phyloP scores from a whole-genome alignment of 2,113 vertebrate genomes.

The Coptodon rendalli region DNA sequence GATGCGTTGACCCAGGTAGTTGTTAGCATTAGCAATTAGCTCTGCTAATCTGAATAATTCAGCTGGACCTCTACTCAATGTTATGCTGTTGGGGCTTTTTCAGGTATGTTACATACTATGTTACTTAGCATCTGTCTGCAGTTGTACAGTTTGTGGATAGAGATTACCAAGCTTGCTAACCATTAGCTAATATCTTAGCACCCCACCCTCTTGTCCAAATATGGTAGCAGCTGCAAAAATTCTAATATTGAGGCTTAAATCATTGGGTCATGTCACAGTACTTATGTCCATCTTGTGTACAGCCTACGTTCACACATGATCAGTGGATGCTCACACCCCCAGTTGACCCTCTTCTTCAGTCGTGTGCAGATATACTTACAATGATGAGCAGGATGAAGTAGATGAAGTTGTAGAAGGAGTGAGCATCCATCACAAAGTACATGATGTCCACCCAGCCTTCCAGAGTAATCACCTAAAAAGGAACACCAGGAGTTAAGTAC shows the following conservation, averaged over 20 bases:
- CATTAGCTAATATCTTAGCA: background rate
- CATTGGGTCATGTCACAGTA: background rate
- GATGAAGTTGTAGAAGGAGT: slow-evolving; percentile 99
- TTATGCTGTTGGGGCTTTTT: background rate
- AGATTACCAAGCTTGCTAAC: background rate
- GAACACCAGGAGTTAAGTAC: background rate
- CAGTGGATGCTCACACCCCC: background rate
- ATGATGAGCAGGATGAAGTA: slow-evolving; percentile 99
- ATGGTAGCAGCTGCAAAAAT: background rate
- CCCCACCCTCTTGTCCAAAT: background rate
- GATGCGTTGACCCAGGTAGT: background rate
- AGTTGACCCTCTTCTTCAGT: background rate
- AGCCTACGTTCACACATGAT: background rate
- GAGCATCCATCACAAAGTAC: slow-evolving; percentile 99
- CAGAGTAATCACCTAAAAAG: slow-evolving; percentile 89
- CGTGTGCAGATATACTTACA: slow-evolving; percentile 74
- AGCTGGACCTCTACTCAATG: background rate
- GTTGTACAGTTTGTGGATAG: background rate
- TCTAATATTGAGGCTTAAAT: background rate
- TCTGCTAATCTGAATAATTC: background rate
- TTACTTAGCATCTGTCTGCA: background rate
- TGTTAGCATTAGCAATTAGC: background rate
- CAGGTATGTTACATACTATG: background rate
- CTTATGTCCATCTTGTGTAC: background rate
- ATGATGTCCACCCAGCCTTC: slow-evolving; percentile 99